A percentile compares a stretch with the other conserved stretches of the same genome.
phyloP scores from a whole-genome alignment of 2,888 invertebrate genomes.

The Parascotia fuliginaria region DNA sequence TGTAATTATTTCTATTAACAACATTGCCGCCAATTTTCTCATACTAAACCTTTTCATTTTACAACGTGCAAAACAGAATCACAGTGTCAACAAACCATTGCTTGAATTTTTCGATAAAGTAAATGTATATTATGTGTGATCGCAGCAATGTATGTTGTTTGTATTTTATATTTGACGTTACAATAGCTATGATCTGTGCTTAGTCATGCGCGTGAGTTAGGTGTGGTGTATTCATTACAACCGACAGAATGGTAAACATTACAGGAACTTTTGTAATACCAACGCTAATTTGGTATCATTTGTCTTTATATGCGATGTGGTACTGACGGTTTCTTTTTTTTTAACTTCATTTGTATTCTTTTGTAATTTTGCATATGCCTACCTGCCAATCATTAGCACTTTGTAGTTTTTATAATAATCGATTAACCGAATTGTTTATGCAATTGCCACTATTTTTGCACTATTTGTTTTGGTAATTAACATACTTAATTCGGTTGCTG shows the following conservation, averaged over 20 bases:
- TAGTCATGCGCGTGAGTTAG: constrained; percentile 9
- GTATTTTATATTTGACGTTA: not conserved
- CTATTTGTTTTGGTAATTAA: no score
- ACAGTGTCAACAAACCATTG: not conserved
- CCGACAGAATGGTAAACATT: constrained; percentile 11
- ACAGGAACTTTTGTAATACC: constrained; percentile 12
- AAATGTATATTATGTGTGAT: not conserved
- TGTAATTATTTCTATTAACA: constrained; percentile 28
- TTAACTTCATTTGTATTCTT: not conserved
- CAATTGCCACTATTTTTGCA: no score
- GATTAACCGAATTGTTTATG: no score
- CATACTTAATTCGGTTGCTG: no score
- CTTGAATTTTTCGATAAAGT: not conserved
- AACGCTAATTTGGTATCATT: constrained; percentile 1
- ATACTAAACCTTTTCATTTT: not conserved
- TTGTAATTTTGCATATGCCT: not conserved
- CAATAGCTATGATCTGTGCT: not conserved
- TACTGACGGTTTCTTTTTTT: not conserved
- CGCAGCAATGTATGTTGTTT: not conserved
- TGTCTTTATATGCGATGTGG: not conserved
- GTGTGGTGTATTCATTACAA: constrained; percentile 15
- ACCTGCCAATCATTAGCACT: no score
- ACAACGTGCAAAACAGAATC: not conserved
- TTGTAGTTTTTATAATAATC: not conserved
- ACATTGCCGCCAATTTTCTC: constrained; percentile 18